Percentiles rank a stretch among this genome's conserved stretches.
phyloP scores from a whole-genome alignment of 2,888 invertebrate species.

The Xanthia icteritia region DNA sequence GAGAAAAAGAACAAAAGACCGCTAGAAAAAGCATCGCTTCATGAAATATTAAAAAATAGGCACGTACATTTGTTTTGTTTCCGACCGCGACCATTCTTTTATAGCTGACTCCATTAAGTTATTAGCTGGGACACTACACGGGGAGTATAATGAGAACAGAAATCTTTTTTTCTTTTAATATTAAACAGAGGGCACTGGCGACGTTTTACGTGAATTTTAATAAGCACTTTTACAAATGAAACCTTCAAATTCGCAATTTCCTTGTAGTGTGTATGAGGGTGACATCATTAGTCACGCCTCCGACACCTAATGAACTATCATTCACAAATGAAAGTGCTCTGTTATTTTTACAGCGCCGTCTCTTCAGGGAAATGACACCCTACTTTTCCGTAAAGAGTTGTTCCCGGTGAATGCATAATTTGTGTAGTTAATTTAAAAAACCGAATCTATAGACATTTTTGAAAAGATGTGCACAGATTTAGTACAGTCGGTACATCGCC shows the following conservation, averaged over 20 bases:
- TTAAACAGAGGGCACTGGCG: constrained; percentile 32
- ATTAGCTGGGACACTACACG: constrained; percentile 63
- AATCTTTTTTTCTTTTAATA: constrained; percentile 45
- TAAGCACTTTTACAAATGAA: constrained; percentile 59
- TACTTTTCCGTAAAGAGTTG: constrained; percentile 35
- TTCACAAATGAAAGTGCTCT: constrained; percentile 62
- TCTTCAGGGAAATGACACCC: constrained; percentile 51
- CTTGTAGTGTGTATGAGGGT: constrained; percentile 51
- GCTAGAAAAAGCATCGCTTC: constrained; percentile 62
- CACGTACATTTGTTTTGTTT: constrained; percentile 65
- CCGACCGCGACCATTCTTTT: constrained; percentile 53
- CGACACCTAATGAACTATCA: constrained; percentile 64
- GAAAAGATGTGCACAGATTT: background rate
- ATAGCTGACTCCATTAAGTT: constrained; percentile 68
- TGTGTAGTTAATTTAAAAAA: constrained; percentile 1
- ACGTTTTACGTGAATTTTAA: constrained; percentile 53
- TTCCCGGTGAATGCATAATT: constrained; percentile 6
- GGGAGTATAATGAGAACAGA: constrained; percentile 54
- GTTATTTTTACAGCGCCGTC: constrained; percentile 54
- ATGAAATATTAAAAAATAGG: constrained; percentile 70
- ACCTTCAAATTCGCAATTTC: constrained; percentile 51
- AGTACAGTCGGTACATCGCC: background rate
- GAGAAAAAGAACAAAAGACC: constrained; percentile 70
- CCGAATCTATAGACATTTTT: background rate
- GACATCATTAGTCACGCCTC: constrained; percentile 66